phyloP scores from a whole-genome alignment of 1,140 invertebrate genomes.

The Drosophila rhopaloa region DNA sequence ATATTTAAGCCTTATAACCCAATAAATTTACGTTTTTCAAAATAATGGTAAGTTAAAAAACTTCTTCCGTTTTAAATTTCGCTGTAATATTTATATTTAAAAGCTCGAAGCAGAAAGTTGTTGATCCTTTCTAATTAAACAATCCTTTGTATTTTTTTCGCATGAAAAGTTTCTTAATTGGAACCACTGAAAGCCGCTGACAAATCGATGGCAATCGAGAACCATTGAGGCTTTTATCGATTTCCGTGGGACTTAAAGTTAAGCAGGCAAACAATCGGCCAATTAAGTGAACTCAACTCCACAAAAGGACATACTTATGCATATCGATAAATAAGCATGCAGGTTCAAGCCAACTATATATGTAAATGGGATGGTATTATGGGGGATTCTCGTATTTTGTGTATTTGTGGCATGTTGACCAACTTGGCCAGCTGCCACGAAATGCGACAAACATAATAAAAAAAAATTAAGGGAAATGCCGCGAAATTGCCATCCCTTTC shows the following conservation, averaged over 20 bases:
- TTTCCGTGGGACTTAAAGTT: conserved; percentile 2
- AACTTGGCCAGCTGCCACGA: conserved; percentile 57
- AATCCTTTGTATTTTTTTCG: not conserved
- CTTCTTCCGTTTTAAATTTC: too few species aligned
- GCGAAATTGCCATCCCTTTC: conserved; percentile 16
- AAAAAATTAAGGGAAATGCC: conserved; percentile 3
- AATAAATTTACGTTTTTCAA: too few species aligned
- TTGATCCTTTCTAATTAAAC: too few species aligned
- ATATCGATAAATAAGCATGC: not conserved
- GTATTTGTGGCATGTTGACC: conserved; percentile 29
- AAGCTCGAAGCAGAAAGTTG: too few species aligned
- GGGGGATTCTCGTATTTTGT: not conserved
- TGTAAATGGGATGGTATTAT: not conserved
- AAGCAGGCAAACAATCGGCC: conserved; percentile 11
- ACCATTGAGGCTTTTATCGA: conserved; percentile 3
- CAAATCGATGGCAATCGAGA: conserved; percentile 8
- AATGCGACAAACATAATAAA: conserved; percentile 26
- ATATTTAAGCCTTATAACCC: too few species aligned
- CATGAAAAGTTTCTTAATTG: not conserved
- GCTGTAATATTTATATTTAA: too few species aligned
- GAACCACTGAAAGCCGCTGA: not conserved
- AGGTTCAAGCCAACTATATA: conserved; percentile 2
- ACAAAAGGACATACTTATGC: not conserved
- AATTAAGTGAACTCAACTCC: conserved; percentile 15
- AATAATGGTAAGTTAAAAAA: too few species aligned